A percentile compares a stretch with the other conserved stretches of the same genome.
phyloP scores from a whole-genome alignment of 2,113 vertebrate genomes.

The Tamias sibiricus region DNA sequence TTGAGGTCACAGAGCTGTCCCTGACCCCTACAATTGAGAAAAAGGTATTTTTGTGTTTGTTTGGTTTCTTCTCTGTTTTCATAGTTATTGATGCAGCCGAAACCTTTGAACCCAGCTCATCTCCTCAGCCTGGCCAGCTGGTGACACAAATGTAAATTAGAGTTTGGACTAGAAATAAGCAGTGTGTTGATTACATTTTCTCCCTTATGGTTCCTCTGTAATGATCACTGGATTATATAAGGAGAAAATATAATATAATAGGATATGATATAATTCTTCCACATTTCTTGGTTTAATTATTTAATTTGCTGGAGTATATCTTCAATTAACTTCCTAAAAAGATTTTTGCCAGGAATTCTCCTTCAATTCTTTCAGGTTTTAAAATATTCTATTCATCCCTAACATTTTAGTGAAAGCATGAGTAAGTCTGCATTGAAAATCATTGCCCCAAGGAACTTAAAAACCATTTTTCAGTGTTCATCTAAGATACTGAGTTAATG shows the following conservation, averaged over 20 bases:
- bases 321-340: background rate
- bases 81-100: too few relatives aligned
- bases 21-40: too few relatives aligned
- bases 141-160: background rate
- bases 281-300: background rate
- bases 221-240: background rate
- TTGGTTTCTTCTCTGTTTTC: too few relatives aligned
- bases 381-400: slow-evolving; percentile 27
- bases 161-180: background rate
- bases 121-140: too few relatives aligned
- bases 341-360: background rate
- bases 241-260: background rate
- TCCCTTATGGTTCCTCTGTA: background rate
- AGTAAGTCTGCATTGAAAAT: background rate
- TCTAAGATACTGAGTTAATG: background rate
- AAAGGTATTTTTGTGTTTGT: too few relatives aligned
- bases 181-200: background rate
- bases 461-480: slow-evolving; percentile 16
- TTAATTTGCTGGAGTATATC: background rate
- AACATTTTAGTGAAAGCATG: background rate
- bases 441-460: background rate
- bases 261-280: background rate
- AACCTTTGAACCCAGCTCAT: too few relatives aligned
- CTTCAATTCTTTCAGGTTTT: background rate
- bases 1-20: too few relatives aligned